These are phyloP conservation scores for Rhynchonycteris naso DNA, from an alignment of 2,797 vertebrate species.

Conservation along the genomic window DNA sequence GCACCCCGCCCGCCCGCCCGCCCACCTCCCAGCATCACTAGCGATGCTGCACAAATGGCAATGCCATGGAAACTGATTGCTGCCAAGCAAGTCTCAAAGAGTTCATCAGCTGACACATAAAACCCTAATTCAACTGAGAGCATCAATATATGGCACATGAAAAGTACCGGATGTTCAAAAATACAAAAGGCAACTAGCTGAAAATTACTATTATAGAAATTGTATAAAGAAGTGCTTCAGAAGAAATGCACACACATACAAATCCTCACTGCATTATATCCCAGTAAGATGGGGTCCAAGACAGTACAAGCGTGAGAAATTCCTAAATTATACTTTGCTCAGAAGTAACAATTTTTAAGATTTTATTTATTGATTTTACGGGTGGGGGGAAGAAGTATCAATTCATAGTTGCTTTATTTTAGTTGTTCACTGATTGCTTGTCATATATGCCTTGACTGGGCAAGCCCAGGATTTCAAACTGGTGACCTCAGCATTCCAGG, in stretches of 20 bases:
- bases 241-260: not conserved
- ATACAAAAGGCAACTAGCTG: not conserved
- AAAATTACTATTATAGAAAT: conserved; percentile 2
- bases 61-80: conserved; percentile 11
- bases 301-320: not conserved
- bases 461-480: too few species aligned
- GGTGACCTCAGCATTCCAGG: too few species aligned
- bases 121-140: not conserved
- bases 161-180: not conserved
- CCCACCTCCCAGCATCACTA: not conserved
- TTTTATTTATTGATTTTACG: too few species aligned
- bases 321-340: not conserved
- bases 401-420: too few species aligned
- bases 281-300: not conserved
- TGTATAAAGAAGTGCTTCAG: not conserved
- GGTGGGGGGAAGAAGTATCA: too few species aligned
- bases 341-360: not conserved
- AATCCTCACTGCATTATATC: not conserved
- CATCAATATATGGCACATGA: not conserved
- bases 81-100: not conserved
- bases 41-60: not conserved
- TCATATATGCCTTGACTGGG: too few species aligned
- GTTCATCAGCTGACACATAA: not conserved
- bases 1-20: not conserved
- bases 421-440: too few species aligned